Percentiles rank a stretch among this genome's conserved stretches.
Conservation (phyloP, 2,888 invertebrate species). For the Lepeophtheirus nordmannii region DNA sequence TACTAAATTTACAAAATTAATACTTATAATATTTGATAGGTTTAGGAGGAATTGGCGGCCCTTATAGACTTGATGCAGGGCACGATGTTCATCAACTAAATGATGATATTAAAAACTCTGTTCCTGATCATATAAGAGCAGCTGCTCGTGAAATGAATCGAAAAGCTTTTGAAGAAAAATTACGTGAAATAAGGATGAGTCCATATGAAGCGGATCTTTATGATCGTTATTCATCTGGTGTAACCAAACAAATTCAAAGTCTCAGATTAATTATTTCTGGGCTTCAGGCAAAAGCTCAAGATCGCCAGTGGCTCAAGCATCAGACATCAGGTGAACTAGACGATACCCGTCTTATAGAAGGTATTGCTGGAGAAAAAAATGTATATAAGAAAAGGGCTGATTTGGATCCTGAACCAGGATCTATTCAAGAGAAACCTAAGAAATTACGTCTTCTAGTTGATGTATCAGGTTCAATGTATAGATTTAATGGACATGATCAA, state of each 20-base stretch:
- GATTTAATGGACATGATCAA: slow-evolving; percentile 56
- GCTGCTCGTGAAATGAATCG: slow-evolving; percentile 87
- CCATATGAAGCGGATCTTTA: slow-evolving; percentile 79
- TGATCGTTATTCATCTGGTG: slow-evolving; percentile 58
- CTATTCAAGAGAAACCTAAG: slow-evolving; percentile 74
- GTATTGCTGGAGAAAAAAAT: slow-evolving; percentile 74
- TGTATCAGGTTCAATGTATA: slow-evolving; percentile 90
- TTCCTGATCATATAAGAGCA: slow-evolving; percentile 70
- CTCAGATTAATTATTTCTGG: slow-evolving; percentile 66
- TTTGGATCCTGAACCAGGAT: slow-evolving; percentile 70
- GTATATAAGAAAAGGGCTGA: slow-evolving; percentile 72
- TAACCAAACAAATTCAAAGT: slow-evolving; percentile 62
- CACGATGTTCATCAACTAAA: slow-evolving; percentile 81
- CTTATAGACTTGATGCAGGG: slow-evolving; percentile 81
- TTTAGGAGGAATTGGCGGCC: slow-evolving; percentile 87
- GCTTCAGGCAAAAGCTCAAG: slow-evolving; percentile 81
- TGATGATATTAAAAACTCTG: slow-evolving; percentile 70
- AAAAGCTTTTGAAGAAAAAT: slow-evolving; percentile 65
- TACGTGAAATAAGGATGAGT: slow-evolving; percentile 86
- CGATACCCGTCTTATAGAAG: slow-evolving; percentile 85
- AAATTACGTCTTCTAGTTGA: slow-evolving; percentile 69
- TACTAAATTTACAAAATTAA: no score
- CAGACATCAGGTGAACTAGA: slow-evolving; percentile 90
- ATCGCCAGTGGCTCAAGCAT: slow-evolving; percentile 80
- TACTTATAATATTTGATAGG: slow-evolving; percentile 34